Conservation (phyloP, 2,888 invertebrate genomes). For the Eristalinus aeneus region DNA sequence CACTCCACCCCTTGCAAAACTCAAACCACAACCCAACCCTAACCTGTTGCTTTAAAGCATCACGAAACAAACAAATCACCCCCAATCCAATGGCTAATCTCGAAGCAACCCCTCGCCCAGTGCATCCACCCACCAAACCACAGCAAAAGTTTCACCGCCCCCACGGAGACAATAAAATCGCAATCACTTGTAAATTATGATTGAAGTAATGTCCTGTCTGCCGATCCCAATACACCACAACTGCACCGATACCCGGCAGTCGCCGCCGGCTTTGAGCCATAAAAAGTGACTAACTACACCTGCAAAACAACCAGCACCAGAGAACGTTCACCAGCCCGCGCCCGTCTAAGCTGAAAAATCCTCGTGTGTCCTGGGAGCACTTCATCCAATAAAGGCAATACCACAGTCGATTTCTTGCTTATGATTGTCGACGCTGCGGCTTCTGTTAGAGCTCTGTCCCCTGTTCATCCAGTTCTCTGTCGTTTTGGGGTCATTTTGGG, state of each 20-base stretch:
- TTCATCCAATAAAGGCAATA: constrained; percentile 65
- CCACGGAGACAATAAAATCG: constrained; percentile 59
- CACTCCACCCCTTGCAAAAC: too few relatives aligned
- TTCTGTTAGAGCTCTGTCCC: background rate
- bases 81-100: constrained; percentile 25
- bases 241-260: constrained; percentile 17
- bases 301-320: constrained; percentile 37
- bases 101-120: constrained; percentile 9
- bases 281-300: constrained; percentile 71
- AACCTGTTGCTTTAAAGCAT: constrained; percentile 12
- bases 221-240: constrained; percentile 37
- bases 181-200: constrained; percentile 70
- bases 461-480: constrained; percentile 6
- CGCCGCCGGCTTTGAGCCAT: constrained; percentile 47
- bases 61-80: constrained; percentile 40
- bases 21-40: too few relatives aligned
- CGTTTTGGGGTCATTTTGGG: constrained; percentile 53
- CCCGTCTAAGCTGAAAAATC: constrained; percentile 54
- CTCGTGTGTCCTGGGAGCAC: constrained; percentile 57
- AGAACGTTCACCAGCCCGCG: background rate
- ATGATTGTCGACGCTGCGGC: constrained; percentile 61
- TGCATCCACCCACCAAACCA: background rate
- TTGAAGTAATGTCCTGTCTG: constrained; percentile 68
- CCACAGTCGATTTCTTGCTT: constrained; percentile 65
- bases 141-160: background rate